Conservation (phyloP, 2,888 invertebrate species). For the Sinotaia quadrata region DNA sequence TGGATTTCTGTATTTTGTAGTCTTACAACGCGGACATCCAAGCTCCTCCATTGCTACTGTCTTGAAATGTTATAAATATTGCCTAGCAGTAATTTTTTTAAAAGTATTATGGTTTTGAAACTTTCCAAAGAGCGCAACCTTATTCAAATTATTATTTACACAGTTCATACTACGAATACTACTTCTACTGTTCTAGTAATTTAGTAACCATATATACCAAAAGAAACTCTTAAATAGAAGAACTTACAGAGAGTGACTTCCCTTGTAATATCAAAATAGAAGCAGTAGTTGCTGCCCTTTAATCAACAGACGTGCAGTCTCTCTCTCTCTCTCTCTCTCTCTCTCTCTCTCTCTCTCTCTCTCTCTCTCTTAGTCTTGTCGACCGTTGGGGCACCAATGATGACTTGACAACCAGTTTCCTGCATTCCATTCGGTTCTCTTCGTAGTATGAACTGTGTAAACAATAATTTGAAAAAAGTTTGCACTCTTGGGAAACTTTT, state of each 20-base stretch:
- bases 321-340: constrained; percentile 12
- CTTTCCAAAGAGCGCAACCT: neutral
- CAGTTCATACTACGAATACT: no score
- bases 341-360: constrained; percentile 9
- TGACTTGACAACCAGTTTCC: no score
- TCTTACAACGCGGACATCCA: constrained; percentile 97
- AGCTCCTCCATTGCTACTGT: constrained; percentile 81
- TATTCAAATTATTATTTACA: no score
- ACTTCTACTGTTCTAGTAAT: no score
- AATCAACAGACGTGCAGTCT: neutral
- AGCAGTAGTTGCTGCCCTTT: constrained; percentile 13
- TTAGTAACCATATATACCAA: no score
- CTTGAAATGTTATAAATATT: neutral
- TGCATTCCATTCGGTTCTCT: neutral
- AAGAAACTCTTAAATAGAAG: neutral
- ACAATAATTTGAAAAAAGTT: no score
- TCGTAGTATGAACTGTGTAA: no score
- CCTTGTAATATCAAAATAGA: neutral
- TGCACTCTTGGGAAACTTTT: no score
- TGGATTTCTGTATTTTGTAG: constrained; percentile 96
- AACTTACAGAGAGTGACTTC: constrained; percentile 3
- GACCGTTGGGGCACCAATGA: no score
- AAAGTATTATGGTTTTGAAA: neutral
- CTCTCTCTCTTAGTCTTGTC: no score
- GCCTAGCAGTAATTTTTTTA: neutral